Conservation (phyloP, 2,113 vertebrate species). For the Takifugu flavidus region DNA sequence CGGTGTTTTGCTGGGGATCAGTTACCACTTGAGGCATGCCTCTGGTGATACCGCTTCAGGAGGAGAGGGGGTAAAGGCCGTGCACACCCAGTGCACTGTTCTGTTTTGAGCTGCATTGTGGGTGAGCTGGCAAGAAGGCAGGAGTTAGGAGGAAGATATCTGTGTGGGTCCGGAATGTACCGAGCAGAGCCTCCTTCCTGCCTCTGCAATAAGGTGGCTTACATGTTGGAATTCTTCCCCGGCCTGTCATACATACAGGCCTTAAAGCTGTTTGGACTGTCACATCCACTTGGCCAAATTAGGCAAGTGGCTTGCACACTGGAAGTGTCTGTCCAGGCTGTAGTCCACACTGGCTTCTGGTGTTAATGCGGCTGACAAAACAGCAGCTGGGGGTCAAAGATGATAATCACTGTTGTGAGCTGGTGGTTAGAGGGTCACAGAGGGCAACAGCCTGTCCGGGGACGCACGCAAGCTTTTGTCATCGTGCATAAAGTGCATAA, state of each 20-base stretch:
- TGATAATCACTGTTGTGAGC: conserved; percentile 61
- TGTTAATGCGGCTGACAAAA: conserved; percentile 37
- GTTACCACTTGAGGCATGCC: conserved; percentile 48
- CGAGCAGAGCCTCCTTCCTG: neutral
- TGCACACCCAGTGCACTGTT: conserved; percentile 15
- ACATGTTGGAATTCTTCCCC: conserved; percentile 2
- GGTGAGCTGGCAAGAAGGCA: neutral
- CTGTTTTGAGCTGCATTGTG: conserved; percentile 12
- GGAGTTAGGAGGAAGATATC: neutral
- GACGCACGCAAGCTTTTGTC: conserved; percentile 54
- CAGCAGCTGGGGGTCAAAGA: conserved; percentile 47
- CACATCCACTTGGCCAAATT: conserved; percentile 31
- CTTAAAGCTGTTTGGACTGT: conserved; percentile 29
- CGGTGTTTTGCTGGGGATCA: conserved; percentile 46
- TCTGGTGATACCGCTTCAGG: conserved; percentile 55
- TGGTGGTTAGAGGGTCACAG: conserved; percentile 49
- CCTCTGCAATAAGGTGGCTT: neutral
- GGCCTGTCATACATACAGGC: conserved; percentile 7
- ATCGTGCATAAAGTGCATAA: conserved; percentile 37
- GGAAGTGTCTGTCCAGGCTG: neutral
- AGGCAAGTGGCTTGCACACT: conserved; percentile 28
- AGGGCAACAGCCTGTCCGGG: conserved; percentile 49
- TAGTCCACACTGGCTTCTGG: conserved; percentile 13
- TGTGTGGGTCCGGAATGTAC: neutral
- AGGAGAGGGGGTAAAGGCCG: conserved; percentile 27